Percentiles rank a stretch among this genome's conserved stretches.
Conservation (phyloP, 2,888 invertebrate genomes). For the Mythimna vitellina region DNA sequence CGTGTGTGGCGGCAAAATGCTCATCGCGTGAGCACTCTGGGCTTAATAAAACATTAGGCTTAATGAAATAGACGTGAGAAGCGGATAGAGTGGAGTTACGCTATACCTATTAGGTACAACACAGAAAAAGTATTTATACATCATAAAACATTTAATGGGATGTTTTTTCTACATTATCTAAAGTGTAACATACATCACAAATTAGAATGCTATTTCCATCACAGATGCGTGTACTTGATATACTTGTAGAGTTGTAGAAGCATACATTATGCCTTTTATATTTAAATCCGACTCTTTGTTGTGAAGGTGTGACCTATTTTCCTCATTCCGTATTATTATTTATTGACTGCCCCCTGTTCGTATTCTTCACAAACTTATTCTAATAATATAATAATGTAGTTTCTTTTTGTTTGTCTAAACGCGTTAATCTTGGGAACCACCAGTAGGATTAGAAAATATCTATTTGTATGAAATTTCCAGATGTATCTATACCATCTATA, state of each 20-base stretch:
- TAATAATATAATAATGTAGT: too few species aligned
- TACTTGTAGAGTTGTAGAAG: conserved; percentile 9
- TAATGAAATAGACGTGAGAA: too few species aligned
- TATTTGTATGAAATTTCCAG: too few species aligned
- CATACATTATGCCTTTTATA: conserved; percentile 12
- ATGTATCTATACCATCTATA: too few species aligned
- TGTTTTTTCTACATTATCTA: background rate
- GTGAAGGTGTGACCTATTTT: conserved; percentile 15
- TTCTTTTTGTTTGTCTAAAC: too few species aligned
- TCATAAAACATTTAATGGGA: background rate
- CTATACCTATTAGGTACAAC: too few species aligned
- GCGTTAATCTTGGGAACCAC: too few species aligned
- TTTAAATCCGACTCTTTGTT: conserved; percentile 19
- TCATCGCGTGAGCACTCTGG: too few species aligned
- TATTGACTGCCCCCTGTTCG: background rate
- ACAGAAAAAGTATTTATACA: background rate
- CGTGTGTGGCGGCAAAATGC: too few species aligned
- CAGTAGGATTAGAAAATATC: too few species aligned
- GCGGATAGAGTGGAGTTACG: too few species aligned
- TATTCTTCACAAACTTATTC: background rate
- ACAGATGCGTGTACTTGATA: conserved; percentile 1
- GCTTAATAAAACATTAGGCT: too few species aligned
- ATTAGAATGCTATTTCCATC: background rate
- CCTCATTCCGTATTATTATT: background rate
- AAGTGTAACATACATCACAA: conserved; percentile 71